Percentiles rank a stretch among this genome's conserved stretches.
phyloP scores from a whole-genome alignment of 2,888 invertebrate genomes.

The Tipula unca region DNA sequence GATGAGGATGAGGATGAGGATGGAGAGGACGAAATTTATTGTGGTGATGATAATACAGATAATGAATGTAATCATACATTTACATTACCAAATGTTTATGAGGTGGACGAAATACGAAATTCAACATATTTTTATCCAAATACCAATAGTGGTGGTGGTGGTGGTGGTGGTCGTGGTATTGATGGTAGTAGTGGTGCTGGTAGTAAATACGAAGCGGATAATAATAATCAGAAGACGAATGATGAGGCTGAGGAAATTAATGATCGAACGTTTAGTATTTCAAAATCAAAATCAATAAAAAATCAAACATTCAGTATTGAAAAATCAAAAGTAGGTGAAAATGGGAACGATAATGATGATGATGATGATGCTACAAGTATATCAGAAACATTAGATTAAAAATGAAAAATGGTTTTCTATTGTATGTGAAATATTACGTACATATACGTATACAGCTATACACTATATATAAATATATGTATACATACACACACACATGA shows the following conservation, averaged over 20 bases:
- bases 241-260: background rate
- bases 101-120: background rate
- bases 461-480: background rate
- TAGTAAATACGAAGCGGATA: background rate
- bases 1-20: background rate
- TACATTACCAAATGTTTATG: background rate
- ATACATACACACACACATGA: background rate
- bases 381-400: conserved; percentile 16
- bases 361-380: conserved; percentile 17
- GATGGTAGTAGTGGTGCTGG: background rate
- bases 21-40: background rate
- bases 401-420: background rate
- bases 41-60: background rate
- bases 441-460: background rate
- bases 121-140: background rate
- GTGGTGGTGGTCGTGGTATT: background rate
- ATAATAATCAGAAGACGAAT: background rate
- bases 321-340: conserved; percentile 14
- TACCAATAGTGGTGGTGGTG: background rate
- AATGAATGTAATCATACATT: background rate
- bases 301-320: background rate
- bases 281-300: conserved; percentile 16
- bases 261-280: conserved; percentile 14
- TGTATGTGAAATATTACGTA: background rate
- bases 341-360: background rate